Evolutionary conservation across 2,888 invertebrate genomes (phyloP).

Genomic region (Pocota personata): DNA sequence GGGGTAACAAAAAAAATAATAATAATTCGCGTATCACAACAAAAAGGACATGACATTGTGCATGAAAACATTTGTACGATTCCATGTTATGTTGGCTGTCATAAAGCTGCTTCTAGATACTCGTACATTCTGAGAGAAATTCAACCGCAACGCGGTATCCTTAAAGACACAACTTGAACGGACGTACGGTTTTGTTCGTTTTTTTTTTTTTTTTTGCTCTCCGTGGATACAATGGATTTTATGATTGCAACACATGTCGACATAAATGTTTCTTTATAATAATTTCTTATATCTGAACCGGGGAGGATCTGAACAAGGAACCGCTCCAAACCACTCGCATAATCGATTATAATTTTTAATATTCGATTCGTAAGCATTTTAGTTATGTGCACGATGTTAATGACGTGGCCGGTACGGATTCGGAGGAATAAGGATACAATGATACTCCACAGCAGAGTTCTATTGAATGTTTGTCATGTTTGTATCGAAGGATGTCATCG

Average conservation of each 20-base stretch:
- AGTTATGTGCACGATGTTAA: constrained; percentile 73
- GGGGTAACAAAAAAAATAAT: background rate
- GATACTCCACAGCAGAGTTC: constrained; percentile 30
- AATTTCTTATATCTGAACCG: constrained; percentile 35
- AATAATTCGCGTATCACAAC: constrained; percentile 69
- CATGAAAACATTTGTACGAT: constrained; percentile 77
- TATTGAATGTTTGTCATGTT: constrained; percentile 57
- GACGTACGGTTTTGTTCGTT: constrained; percentile 75
- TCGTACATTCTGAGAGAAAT: background rate
- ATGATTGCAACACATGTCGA: constrained; percentile 81
- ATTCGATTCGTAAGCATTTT: constrained; percentile 80
- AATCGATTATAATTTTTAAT: constrained; percentile 83
- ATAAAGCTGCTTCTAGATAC: constrained; percentile 8
- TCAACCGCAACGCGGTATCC: constrained; percentile 57
- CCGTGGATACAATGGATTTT: constrained; percentile 59
- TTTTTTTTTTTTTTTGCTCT: constrained; percentile 75
- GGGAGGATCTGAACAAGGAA: background rate
- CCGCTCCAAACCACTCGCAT: constrained; percentile 74
- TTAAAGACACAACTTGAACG: constrained; percentile 43
- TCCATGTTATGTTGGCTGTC: constrained; percentile 74
- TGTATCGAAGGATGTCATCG: constrained; percentile 52
- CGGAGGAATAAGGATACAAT: background rate
- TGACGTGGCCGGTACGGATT: constrained; percentile 48
- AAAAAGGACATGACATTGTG: constrained; percentile 73
- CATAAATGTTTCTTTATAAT: constrained; percentile 78